Percentiles rank a stretch among this genome's conserved stretches.
These are phyloP conservation scores for Fragum whitleyi DNA, from an alignment of 2,888 invertebrate species.

Conservation along the genomic window DNA sequence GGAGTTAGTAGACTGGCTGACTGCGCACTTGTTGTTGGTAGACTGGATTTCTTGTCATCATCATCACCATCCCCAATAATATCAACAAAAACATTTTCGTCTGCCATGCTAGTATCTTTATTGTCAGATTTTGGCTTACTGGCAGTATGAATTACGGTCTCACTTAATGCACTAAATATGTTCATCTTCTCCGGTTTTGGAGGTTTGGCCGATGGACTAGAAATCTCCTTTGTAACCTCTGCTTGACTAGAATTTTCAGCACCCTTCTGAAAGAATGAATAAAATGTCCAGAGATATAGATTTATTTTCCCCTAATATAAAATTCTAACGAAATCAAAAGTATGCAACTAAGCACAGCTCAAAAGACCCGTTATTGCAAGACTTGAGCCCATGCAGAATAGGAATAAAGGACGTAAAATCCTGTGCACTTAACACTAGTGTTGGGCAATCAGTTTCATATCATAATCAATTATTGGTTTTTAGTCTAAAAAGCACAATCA, in stretches of 20 bases:
- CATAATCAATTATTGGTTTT: too few relatives aligned
- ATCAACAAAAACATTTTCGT: background rate
- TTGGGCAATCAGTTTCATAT: too few relatives aligned
- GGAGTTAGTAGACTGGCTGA: background rate
- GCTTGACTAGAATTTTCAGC: constrained; percentile 4
- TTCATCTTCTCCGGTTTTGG: background rate
- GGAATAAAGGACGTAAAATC: too few relatives aligned
- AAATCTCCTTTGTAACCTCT: background rate
- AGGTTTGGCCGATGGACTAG: background rate
- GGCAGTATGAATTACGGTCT: background rate
- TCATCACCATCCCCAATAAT: background rate
- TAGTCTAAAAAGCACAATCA: too few relatives aligned
- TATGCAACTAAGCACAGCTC: too few relatives aligned
- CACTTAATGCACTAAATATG: constrained; percentile 23
- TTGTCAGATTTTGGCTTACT: background rate
- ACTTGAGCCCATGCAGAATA: too few relatives aligned
- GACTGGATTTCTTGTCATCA: background rate
- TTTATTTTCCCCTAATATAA: too few relatives aligned
- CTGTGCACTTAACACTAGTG: too few relatives aligned
- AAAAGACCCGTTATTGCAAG: too few relatives aligned
- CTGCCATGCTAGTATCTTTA: background rate
- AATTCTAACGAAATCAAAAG: too few relatives aligned
- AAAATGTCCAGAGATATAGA: too few relatives aligned
- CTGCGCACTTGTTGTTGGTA: background rate
- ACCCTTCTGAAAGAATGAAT: background rate